Evolutionary conservation across 2,113 vertebrate genomes (phyloP).

Genomic region (Siniperca chuatsi): DNA sequence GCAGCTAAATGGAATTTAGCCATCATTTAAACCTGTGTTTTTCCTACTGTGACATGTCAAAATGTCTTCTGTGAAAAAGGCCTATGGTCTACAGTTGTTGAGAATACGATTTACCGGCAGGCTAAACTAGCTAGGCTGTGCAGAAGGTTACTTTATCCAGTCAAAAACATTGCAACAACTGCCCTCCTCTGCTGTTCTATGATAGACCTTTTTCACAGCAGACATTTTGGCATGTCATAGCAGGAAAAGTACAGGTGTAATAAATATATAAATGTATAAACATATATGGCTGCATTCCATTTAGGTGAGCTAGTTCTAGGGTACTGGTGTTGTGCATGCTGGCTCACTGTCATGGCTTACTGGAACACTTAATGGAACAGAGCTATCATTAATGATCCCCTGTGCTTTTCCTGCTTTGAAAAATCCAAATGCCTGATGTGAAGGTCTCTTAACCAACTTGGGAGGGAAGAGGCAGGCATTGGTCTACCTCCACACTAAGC

Average conservation of each 20-base stretch:
- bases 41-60: neutral
- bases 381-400: neutral
- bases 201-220: neutral
- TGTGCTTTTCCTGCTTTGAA: neutral
- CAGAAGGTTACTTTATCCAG: neutral
- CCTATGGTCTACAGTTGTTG: neutral
- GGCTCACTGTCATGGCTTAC: neutral
- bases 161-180: neutral
- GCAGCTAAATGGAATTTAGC: neutral
- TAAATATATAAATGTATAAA: no score
- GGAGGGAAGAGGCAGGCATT: neutral
- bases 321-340: no score
- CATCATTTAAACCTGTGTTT: neutral
- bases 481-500: neutral
- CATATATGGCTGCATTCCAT: no score
- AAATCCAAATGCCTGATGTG: neutral
- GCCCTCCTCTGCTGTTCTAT: neutral
- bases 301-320: no score
- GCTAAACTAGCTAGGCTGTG: neutral
- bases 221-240: no score
- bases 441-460: neutral
- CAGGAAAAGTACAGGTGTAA: no score
- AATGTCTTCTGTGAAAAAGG: neutral
- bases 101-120: neutral
- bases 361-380: neutral